Percentiles rank a stretch among this genome's conserved stretches.
phyloP scores from a whole-genome alignment of 2,113 vertebrate species.

The Clarias macrocephalus region DNA sequence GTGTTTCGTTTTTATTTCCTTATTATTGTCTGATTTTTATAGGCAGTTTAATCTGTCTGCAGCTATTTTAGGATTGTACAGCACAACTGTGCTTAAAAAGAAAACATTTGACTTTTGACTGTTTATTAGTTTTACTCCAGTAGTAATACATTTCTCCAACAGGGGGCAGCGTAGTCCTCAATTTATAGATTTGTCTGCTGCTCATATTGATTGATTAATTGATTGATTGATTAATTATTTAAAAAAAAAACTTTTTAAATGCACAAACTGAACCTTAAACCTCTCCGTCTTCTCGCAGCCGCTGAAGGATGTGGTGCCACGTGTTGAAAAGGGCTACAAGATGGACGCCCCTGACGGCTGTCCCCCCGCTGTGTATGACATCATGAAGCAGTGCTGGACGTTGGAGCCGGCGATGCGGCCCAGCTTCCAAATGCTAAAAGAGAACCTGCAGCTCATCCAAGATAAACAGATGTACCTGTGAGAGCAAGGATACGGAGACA shows the following conservation, averaged over 20 bases:
- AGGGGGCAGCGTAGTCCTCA: slow-evolving; percentile 36
- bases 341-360: slow-evolving; percentile 95
- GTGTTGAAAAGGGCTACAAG: slow-evolving; percentile 93
- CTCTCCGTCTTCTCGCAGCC: background rate
- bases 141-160: slow-evolving; percentile 9
- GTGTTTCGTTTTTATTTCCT: too few relatives aligned
- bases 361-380: slow-evolving; percentile 83
- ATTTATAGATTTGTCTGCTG: background rate
- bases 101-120: too few relatives aligned
- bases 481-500: slow-evolving; percentile 51
- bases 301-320: slow-evolving; percentile 27
- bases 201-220: background rate
- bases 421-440: slow-evolving; percentile 84
- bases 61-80: too few relatives aligned
- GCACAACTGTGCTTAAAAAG: too few relatives aligned
- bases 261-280: background rate
- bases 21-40: too few relatives aligned
- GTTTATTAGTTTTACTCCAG: too few relatives aligned
- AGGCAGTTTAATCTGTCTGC: too few relatives aligned
- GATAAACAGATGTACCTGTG: slow-evolving; percentile 13
- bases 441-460: slow-evolving; percentile 64
- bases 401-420: slow-evolving; percentile 83
- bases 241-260: background rate
- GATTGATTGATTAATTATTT: background rate
- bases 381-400: slow-evolving; percentile 97